phyloP scores from a whole-genome alignment of 2,113 vertebrate genomes.

The Esox niger region DNA sequence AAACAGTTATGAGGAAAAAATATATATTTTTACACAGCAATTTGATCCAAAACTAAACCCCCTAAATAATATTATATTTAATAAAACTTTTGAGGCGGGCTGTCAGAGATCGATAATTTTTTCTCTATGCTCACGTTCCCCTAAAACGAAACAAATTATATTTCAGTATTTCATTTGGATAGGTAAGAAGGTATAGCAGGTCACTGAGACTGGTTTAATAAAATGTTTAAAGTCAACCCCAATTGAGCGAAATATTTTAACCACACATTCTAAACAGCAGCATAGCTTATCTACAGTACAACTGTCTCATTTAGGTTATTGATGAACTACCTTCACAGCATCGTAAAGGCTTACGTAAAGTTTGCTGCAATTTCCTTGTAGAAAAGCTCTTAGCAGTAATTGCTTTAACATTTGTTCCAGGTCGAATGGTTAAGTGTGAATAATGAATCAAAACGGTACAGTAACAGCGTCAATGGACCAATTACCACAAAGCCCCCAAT shows the following conservation, averaged over 20 bases:
- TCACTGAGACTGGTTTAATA: too few relatives aligned
- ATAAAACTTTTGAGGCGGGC: too few relatives aligned
- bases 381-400: conserved; percentile 86
- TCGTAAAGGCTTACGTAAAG: conserved; percentile 74
- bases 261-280: neutral
- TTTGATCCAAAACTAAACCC: too few relatives aligned
- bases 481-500: conserved; percentile 86
- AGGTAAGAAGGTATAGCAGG: too few relatives aligned
- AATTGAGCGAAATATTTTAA: neutral
- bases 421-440: conserved; percentile 92
- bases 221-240: too few relatives aligned
- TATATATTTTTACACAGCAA: too few relatives aligned
- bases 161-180: too few relatives aligned
- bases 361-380: conserved; percentile 82
- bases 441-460: conserved; percentile 89
- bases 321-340: neutral
- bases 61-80: too few relatives aligned
- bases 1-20: too few relatives aligned
- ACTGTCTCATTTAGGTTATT: neutral
- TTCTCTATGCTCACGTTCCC: too few relatives aligned
- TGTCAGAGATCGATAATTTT: too few relatives aligned
- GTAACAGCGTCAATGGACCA: conserved; percentile 86
- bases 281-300: neutral
- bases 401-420: conserved; percentile 92
- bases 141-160: too few relatives aligned